Conservation (phyloP, 2,888 invertebrate genomes). For the Chouioia cunea region DNA sequence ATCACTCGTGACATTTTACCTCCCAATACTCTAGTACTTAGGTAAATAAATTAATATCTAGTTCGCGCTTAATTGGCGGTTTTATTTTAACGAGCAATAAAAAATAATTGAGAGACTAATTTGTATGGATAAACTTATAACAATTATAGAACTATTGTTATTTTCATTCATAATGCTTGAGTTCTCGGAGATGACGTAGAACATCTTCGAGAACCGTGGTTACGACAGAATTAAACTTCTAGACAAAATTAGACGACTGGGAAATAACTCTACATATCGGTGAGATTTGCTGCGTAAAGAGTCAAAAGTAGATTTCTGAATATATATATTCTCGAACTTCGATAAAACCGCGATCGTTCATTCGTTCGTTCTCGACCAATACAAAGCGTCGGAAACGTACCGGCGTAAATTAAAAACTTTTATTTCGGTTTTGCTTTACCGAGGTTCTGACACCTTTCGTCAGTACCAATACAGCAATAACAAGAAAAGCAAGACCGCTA, state of each 20-base stretch:
- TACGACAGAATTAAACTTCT: slow-evolving; percentile 45
- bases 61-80: too few relatives aligned
- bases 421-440: too few relatives aligned
- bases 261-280: slow-evolving; percentile 42
- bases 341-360: not conserved
- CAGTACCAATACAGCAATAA: too few relatives aligned
- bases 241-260: slow-evolving; percentile 45
- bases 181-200: slow-evolving; percentile 35
- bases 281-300: slow-evolving; percentile 40
- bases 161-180: slow-evolving; percentile 23
- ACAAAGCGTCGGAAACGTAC: slow-evolving; percentile 9
- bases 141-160: too few relatives aligned
- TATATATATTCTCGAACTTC: not conserved
- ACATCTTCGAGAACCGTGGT: slow-evolving; percentile 24
- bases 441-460: too few relatives aligned
- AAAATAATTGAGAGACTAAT: too few relatives aligned
- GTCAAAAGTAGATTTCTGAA: slow-evolving; percentile 33
- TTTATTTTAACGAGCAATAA: too few relatives aligned
- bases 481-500: too few relatives aligned
- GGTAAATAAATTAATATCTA: too few relatives aligned
- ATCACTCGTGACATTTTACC: too few relatives aligned
- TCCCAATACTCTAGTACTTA: too few relatives aligned
- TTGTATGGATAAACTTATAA: slow-evolving; percentile 3
- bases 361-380: not conserved
- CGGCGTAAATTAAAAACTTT: not conserved